Percentiles rank a stretch among this genome's conserved stretches.
Evolutionary conservation across 2,888 invertebrate genomes (phyloP).

Genomic region (Cataglyphis rosenhaueri): DNA sequence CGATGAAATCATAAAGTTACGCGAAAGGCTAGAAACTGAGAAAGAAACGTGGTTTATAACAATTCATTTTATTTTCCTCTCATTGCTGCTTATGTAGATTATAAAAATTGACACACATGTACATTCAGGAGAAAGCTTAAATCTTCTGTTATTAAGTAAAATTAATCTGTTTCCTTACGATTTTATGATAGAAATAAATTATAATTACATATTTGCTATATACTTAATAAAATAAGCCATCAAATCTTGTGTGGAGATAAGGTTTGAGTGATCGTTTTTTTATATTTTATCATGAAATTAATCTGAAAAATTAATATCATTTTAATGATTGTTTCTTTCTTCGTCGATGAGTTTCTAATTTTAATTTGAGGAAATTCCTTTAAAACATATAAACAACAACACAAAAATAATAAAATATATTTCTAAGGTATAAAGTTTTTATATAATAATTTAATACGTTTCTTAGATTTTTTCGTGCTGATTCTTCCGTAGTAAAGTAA

Average conservation of each 20-base stretch:
- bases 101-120: background rate
- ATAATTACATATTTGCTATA: constrained; percentile 6
- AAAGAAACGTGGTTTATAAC: background rate
- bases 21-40: background rate
- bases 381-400: background rate
- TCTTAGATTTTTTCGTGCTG: background rate
- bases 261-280: background rate
- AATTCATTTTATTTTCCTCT: constrained; percentile 17
- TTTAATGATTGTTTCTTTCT: background rate
- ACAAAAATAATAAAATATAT: background rate
- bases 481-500: constrained; percentile 5
- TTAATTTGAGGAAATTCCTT: background rate
- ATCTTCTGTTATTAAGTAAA: background rate
- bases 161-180: background rate
- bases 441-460: background rate
- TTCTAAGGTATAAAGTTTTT: background rate
- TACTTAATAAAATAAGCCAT: constrained; percentile 7
- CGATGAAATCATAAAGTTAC: background rate
- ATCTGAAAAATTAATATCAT: no score
- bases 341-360: background rate
- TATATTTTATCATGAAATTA: no score
- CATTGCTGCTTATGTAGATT: background rate
- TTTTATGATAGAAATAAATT: background rate
- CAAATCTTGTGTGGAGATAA: background rate
- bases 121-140: background rate